Percentiles rank a stretch among this genome's conserved stretches.
phyloP scores from a whole-genome alignment of 2,797 vertebrate genomes.

The Rhyacichthys aspro region DNA sequence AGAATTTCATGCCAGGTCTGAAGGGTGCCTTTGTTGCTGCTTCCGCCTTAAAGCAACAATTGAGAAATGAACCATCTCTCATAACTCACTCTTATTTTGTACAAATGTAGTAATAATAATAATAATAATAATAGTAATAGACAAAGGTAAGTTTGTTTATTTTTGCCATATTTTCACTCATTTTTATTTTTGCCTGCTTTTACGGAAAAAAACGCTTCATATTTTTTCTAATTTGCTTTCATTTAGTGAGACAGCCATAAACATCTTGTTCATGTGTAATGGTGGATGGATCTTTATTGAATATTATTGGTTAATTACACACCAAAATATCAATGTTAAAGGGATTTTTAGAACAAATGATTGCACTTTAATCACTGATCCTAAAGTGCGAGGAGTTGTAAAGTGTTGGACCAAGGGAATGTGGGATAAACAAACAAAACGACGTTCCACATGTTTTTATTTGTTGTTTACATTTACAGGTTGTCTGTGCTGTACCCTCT shows the following conservation, averaged over 20 bases:
- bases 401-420: conserved; percentile 16
- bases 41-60: conserved; percentile 38
- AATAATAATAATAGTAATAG: conserved; percentile 36
- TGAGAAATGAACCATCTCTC: conserved; percentile 21
- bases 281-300: conserved; percentile 63
- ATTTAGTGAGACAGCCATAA: conserved; percentile 79
- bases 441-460: conserved; percentile 37
- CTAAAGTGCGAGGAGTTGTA: conserved; percentile 40
- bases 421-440: conserved; percentile 5
- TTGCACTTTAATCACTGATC: conserved; percentile 51
- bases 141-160: conserved; percentile 73
- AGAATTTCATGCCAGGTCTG: background rate
- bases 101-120: conserved; percentile 6
- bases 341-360: conserved; percentile 64
- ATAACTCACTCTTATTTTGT: conserved; percentile 12
- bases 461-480: conserved; percentile 62
- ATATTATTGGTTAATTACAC: conserved; percentile 12
- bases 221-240: conserved; percentile 35
- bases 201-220: conserved; percentile 14
- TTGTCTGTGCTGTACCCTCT: conserved; percentile 30
- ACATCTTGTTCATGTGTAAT: conserved; percentile 81
- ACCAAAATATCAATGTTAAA: conserved; percentile 26
- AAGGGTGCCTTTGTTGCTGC: conserved; percentile 25
- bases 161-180: conserved; percentile 28
- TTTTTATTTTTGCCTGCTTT: conserved; percentile 44